Evolutionary conservation across 1,140 invertebrate species (phyloP).

Genomic region (Manduca sexta): DNA sequence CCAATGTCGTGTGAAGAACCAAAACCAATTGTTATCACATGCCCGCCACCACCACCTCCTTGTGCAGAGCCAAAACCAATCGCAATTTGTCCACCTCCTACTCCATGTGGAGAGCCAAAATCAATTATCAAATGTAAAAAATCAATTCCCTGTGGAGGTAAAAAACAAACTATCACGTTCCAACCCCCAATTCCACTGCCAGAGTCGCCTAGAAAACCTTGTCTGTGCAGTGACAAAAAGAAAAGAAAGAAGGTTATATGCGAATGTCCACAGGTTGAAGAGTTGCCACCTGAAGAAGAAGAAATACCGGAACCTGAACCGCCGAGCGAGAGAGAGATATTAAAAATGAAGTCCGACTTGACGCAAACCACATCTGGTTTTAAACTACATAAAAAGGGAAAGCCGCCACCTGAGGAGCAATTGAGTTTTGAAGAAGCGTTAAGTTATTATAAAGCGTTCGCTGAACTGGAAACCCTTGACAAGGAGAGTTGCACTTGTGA

Average conservation of each 20-base stretch:
- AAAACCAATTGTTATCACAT: no score
- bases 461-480: background rate
- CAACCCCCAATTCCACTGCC: background rate
- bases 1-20: no score
- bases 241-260: constrained; percentile 26
- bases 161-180: background rate
- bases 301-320: background rate
- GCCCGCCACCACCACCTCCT: no score
- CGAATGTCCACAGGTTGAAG: constrained; percentile 26
- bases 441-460: constrained; percentile 22
- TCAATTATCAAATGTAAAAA: background rate
- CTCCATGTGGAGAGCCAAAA: no score
- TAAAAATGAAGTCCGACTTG: constrained; percentile 34
- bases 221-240: constrained; percentile 2
- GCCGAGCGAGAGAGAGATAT: constrained; percentile 15
- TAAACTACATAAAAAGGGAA: constrained; percentile 23
- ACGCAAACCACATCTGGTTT: constrained; percentile 40
- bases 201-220: no score
- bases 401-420: constrained; percentile 9
- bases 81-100: no score
- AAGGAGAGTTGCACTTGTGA: constrained; percentile 17
- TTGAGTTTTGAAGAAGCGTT: constrained; percentile 37
- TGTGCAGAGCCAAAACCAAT: no score
- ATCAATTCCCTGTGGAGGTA: background rate
- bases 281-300: constrained; percentile 1